Conservation (phyloP, 2,888 invertebrate genomes). For the Tholera decimalis region DNA sequence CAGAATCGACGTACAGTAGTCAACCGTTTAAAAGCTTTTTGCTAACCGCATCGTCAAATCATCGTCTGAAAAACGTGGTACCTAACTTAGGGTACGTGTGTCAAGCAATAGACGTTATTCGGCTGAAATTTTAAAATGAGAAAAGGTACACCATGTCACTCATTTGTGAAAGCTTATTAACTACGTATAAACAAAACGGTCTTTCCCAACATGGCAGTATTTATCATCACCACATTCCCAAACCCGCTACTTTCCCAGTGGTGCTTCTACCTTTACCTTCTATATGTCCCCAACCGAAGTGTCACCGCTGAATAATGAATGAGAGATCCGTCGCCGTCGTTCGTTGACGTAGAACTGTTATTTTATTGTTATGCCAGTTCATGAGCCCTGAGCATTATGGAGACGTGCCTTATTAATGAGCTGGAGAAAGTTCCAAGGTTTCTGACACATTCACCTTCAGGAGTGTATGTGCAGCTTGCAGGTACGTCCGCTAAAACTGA, state of each 20-base stretch:
- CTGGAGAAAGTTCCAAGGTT: constrained; percentile 1
- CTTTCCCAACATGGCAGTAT: no score
- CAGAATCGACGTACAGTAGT: no score
- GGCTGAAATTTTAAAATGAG: no score
- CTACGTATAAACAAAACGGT: no score
- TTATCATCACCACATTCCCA: background rate
- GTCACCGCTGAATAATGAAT: constrained; percentile 46
- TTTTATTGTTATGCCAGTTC: constrained; percentile 53
- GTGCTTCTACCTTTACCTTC: constrained; percentile 22
- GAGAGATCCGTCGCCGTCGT: constrained; percentile 30
- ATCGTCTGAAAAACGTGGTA: no score
- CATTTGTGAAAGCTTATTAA: no score
- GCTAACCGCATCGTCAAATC: no score
- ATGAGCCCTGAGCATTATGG: constrained; percentile 43
- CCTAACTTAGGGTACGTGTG: no score
- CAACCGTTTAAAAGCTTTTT: no score
- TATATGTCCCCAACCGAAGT: constrained; percentile 13
- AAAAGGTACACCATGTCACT: no score
- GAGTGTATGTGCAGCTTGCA: background rate
- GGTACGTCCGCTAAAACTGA: background rate
- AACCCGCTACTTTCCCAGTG: background rate
- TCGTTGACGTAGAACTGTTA: constrained; percentile 52
- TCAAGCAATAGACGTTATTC: no score
- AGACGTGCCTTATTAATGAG: constrained; percentile 30
- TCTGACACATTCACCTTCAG: background rate